Percentiles rank a stretch among this genome's conserved stretches.
Conservation (phyloP, 2,113 vertebrate species). For the Jaculus jaculus region DNA sequence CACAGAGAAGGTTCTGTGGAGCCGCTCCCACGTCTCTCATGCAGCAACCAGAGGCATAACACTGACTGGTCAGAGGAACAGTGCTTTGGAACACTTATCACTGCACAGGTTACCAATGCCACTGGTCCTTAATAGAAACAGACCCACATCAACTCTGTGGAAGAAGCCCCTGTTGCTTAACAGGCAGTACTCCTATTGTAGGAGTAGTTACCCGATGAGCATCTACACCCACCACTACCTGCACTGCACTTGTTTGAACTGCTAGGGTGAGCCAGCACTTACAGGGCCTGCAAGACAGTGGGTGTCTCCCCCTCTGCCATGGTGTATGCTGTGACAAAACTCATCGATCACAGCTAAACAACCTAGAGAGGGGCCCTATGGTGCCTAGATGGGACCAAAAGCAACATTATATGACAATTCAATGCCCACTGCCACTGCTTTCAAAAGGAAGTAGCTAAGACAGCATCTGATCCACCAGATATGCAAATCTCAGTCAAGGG, state of each 20-base stretch:
- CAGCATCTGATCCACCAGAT: not conserved
- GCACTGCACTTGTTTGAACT: not conserved
- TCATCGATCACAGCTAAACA: not conserved
- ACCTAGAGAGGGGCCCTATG: not conserved
- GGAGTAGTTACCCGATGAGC: not conserved
- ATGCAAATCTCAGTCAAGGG: not conserved
- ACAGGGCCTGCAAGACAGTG: not conserved
- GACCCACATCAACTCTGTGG: not conserved
- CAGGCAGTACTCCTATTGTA: not conserved
- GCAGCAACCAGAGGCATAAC: not conserved
- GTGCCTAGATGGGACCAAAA: not conserved
- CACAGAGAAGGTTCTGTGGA: not conserved
- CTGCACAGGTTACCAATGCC: too few species aligned
- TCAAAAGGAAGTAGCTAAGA: not conserved
- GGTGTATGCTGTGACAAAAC: not conserved
- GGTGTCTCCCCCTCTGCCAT: not conserved
- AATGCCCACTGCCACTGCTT: not conserved
- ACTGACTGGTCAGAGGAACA: not conserved
- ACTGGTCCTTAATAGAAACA: not conserved
- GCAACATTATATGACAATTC: not conserved
- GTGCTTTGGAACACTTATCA: not conserved
- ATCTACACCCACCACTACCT: too few species aligned
- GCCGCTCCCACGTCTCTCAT: not conserved
- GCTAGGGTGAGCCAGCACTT: not conserved
- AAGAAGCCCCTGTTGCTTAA: not conserved